A percentile compares a stretch with the other conserved stretches of the same genome.
phyloP scores from a whole-genome alignment of 2,888 invertebrate species.

The Mermis nigrescens region DNA sequence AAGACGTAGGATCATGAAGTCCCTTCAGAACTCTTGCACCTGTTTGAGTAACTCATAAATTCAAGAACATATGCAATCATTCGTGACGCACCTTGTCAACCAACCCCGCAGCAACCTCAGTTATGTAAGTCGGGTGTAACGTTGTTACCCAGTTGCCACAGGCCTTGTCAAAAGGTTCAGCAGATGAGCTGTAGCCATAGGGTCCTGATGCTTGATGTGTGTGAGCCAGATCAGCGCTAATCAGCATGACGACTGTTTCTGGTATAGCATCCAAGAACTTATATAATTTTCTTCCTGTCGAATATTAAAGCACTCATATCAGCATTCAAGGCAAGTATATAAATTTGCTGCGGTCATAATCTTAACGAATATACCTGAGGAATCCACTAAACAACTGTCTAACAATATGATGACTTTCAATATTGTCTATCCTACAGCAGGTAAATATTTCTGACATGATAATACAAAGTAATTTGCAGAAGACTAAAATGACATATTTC shows the following conservation, averaged over 20 bases:
- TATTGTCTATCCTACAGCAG: no score
- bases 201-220: conserved; percentile 15
- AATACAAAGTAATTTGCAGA: no score
- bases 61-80: no score
- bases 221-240: conserved; percentile 14
- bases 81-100: conserved; percentile 11
- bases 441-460: no score
- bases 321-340: no score
- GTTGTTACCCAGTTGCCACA: conserved; percentile 13
- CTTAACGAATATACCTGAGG: no score
- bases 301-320: neutral
- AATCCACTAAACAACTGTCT: no score
- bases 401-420: neutral
- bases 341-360: no score
- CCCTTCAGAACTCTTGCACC: no score
- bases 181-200: conserved; percentile 14
- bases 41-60: no score
- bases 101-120: conserved; percentile 8
- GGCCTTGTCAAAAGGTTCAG: conserved; percentile 15
- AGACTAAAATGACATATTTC: no score
- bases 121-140: conserved; percentile 11
- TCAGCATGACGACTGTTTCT: conserved; percentile 12
- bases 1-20: no score
- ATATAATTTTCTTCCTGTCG: conserved; percentile 11
- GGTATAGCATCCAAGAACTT: conserved; percentile 8